These are phyloP conservation scores for Galago senegalensis DNA, from an alignment of 2,797 vertebrate species.

Conservation along the genomic window DNA sequence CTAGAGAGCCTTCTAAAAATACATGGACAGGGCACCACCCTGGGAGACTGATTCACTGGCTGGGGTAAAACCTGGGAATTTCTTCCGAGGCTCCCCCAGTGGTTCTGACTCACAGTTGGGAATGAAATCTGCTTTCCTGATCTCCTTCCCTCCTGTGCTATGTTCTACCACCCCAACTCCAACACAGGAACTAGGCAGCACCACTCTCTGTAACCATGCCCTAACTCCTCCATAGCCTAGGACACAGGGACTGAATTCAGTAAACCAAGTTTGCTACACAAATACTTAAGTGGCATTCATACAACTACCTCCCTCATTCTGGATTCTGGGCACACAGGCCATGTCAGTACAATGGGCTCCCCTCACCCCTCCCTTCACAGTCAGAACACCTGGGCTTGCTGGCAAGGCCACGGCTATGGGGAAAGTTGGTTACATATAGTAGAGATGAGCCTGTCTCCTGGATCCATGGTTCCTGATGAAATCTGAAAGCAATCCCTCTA, in stretches of 20 bases:
- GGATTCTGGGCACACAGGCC: background rate
- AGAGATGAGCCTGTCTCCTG: background rate
- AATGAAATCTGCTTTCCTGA: background rate
- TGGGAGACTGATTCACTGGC: background rate
- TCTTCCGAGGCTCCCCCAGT: slow-evolving; percentile 31
- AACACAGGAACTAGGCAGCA: background rate
- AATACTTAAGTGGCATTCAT: background rate
- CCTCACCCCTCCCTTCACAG: background rate
- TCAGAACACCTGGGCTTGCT: background rate
- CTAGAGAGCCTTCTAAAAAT: slow-evolving; percentile 59
- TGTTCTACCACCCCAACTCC: background rate
- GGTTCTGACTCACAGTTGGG: background rate
- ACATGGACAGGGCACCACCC: background rate
- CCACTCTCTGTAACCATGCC: background rate
- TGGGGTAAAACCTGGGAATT: slow-evolving; percentile 58
- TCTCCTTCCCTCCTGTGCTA: background rate
- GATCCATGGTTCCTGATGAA: background rate
- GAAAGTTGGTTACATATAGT: background rate
- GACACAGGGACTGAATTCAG: background rate
- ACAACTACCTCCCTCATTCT: background rate
- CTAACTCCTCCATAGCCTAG: background rate
- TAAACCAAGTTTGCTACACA: background rate
- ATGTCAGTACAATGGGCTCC: background rate
- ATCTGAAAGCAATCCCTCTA: slow-evolving; percentile 15
- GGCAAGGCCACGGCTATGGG: background rate